Percentiles rank a stretch among this genome's conserved stretches.
These are phyloP conservation scores for Syritta pipiens DNA, from an alignment of 2,888 invertebrate species.

Conservation along the genomic window DNA sequence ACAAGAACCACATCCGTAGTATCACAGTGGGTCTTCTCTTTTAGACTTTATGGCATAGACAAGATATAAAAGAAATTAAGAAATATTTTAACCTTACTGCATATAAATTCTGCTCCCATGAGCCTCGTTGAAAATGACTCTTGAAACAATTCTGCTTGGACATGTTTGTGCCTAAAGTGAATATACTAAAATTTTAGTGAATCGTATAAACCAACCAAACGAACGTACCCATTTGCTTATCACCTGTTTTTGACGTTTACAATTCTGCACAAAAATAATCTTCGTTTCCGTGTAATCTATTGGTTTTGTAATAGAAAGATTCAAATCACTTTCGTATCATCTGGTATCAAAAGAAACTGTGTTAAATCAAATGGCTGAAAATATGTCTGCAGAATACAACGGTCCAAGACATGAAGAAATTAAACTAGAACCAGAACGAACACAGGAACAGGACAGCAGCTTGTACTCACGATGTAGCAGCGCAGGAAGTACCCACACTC, in stretches of 20 bases:
- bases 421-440: conserved; percentile 81
- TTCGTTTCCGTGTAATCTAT: conserved; percentile 3
- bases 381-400: conserved; percentile 54
- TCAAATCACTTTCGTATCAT: background rate
- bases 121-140: too few relatives aligned
- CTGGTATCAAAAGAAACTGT: background rate
- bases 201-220: background rate
- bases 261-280: conserved; percentile 25
- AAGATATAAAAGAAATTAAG: too few relatives aligned
- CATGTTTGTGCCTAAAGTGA: background rate
- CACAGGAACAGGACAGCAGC: conserved; percentile 80
- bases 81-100: too few relatives aligned
- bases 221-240: conserved; percentile 38
- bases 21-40: too few relatives aligned
- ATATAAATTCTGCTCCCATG: too few relatives aligned
- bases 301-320: conserved; percentile 6
- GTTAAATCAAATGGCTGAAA: conserved; percentile 46
- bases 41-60: too few relatives aligned
- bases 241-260: conserved; percentile 57
- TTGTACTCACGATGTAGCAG: conserved; percentile 88
- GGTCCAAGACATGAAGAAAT: conserved; percentile 48
- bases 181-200: conserved; percentile 6
- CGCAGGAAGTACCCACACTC: conserved; percentile 88
- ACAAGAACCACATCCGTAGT: too few relatives aligned
- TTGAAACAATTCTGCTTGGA: too few relatives aligned